A percentile compares a stretch with the other conserved stretches of the same genome.
Conservation (phyloP, 2,113 vertebrate species). For the Rhagologus leucostigma region DNA sequence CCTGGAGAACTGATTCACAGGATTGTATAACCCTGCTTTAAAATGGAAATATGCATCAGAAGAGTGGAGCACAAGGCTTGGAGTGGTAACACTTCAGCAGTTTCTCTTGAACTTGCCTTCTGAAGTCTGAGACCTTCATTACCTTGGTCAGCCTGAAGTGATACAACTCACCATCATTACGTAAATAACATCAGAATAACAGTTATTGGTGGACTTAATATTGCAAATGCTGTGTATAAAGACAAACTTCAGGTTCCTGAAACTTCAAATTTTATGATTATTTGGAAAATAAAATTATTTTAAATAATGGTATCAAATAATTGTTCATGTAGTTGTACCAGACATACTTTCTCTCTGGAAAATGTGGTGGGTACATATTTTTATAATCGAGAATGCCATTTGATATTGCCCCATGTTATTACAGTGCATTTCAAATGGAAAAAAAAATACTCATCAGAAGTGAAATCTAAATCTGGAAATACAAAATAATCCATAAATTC, state of each 20-base stretch:
- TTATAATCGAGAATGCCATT: not conserved
- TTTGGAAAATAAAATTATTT: not conserved
- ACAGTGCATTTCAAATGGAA: not conserved
- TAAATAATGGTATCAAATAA: not conserved
- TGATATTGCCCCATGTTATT: not conserved
- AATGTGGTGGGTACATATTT: not conserved
- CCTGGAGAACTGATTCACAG: not conserved
- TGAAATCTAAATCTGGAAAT: conserved; percentile 7
- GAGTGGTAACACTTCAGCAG: not conserved
- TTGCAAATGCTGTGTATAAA: not conserved
- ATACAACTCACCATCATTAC: not conserved
- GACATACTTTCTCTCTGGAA: not conserved
- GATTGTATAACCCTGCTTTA: not conserved
- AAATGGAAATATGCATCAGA: not conserved
- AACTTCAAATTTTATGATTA: not conserved
- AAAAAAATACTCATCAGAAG: not conserved
- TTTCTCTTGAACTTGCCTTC: not conserved
- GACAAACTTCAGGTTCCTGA: not conserved
- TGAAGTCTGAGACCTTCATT: not conserved
- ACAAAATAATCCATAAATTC: conserved; percentile 3
- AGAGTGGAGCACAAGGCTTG: not conserved
- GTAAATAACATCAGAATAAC: not conserved
- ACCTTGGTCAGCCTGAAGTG: not conserved
- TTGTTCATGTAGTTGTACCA: not conserved
- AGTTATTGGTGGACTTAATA: not conserved